These are phyloP conservation scores for Drosophila bocki DNA, from an alignment of 1,140 invertebrate genomes.

Conservation along the genomic window DNA sequence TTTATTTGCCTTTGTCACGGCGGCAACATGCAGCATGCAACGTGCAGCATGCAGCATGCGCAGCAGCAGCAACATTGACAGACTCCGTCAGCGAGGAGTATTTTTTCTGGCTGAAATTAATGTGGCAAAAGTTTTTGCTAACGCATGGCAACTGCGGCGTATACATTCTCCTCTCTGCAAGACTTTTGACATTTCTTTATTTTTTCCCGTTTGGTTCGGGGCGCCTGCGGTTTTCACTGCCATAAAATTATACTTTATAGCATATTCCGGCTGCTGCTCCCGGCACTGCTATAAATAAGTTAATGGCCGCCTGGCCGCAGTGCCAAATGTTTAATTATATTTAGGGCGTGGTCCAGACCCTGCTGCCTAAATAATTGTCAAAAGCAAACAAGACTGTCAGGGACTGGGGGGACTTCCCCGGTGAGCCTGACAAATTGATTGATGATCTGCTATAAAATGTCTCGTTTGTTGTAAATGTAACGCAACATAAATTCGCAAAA, in stretches of 20 bases:
- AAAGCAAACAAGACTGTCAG: conserved; percentile 6
- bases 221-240: conserved; percentile 63
- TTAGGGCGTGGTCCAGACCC: conserved; percentile 44
- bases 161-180: background rate
- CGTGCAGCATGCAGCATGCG: conserved; percentile 45
- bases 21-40: conserved; percentile 50
- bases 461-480: conserved; percentile 82
- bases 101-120: conserved; percentile 70
- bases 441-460: conserved; percentile 84
- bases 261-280: conserved; percentile 46
- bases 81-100: conserved; percentile 49
- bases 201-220: conserved; percentile 1
- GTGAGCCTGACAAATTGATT: conserved; percentile 78
- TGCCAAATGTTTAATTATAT: conserved; percentile 72
- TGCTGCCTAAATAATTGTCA: conserved; percentile 35
- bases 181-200: conserved; percentile 58
- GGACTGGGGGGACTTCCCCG: conserved; percentile 26
- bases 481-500: conserved; percentile 82
- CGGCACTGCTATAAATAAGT: conserved; percentile 67
- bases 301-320: conserved; percentile 35
- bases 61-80: conserved; percentile 46
- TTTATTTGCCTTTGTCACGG: conserved; percentile 78
- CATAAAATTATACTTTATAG: conserved; percentile 77
- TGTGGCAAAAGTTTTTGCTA: conserved; percentile 75
- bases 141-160: conserved; percentile 43